Evolutionary conservation across 35 echinoderm and acorn worm genomes (phyloP), one percentile per base, ranked within the genome.

Genomic region (Hemicentrotus pulcherrimus): DNA sequence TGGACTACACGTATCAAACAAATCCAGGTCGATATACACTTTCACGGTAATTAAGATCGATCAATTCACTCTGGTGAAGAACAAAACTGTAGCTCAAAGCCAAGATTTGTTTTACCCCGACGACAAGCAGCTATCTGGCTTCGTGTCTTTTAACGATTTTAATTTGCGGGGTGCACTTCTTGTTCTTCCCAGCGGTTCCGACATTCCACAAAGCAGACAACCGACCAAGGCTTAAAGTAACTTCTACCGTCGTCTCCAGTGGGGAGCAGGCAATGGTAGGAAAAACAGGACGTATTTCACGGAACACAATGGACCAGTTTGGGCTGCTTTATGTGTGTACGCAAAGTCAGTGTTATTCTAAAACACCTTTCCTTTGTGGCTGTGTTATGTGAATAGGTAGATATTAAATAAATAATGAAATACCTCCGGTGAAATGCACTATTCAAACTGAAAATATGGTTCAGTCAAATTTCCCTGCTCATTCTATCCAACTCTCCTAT

Each of bases 31-130:
- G 88, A 90, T 90, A 90, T 10, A 41, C 88, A 90, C 88, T 90
- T 90, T 90, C 88, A 90, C 88, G 88, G 88, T 90, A 90, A 90
- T 90, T 90, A 90, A 90, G 88, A 90, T 90, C 46, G 88, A 90
- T 90, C 88, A 47, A 90, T 90, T 41, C 32, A 33, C 14, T 90
- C 12, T 18, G 32, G 88, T 33, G 32, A 2, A 12, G 46, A 33
- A 90, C 88, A 90, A 90, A 90, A 90, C 46, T 45, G 18, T 28
- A 45, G 88, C 46, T 90, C 88, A 90, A 90, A 90, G 6, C 88
- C 88, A 59, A 59, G 46, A 90, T 32, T 9, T 90, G 9, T 19
- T 90, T 78, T 18, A 28, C 65, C 65, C 65, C 15, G 22, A 78
- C 4, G 28, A 78, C 19, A 78, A 78, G 19, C 65, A 78, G 65